Conservation (phyloP, 2,113 vertebrate species). For the Octodon degus region DNA sequence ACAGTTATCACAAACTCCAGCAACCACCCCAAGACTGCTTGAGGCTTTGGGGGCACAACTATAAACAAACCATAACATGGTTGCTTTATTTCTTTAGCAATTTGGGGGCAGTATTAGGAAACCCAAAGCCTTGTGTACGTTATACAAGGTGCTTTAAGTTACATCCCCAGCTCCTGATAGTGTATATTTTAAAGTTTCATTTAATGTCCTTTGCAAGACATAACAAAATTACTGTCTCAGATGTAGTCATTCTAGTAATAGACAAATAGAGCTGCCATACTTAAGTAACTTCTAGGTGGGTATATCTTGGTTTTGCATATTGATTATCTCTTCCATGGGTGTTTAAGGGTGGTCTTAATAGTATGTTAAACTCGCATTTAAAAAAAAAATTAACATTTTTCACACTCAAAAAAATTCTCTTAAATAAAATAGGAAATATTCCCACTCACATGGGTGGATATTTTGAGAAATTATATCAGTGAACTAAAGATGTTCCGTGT, state of each 20-base stretch:
- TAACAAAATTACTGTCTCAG: neutral
- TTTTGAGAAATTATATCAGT: neutral
- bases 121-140: neutral
- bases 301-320: neutral
- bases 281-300: neutral
- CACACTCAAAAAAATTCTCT: neutral
- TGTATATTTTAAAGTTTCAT: neutral
- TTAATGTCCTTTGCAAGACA: neutral
- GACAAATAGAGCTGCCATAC: neutral
- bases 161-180: neutral
- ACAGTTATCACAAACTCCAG: too few relatives aligned
- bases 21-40: too few relatives aligned
- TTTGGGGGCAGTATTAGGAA: neutral
- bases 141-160: neutral
- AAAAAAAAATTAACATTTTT: too few relatives aligned
- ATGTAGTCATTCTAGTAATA: neutral
- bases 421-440: slow-evolving; percentile 26
- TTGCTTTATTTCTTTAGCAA: neutral
- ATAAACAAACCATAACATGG: too few relatives aligned
- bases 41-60: too few relatives aligned
- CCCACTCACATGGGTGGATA: neutral
- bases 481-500: neutral
- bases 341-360: neutral
- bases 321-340: neutral
- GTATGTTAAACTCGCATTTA: slow-evolving; percentile 4